A percentile compares a stretch with the other conserved stretches of the same genome.
These are phyloP conservation scores for Drosophila takahashii DNA, from an alignment of 1,140 invertebrate species.

Conservation along the genomic window DNA sequence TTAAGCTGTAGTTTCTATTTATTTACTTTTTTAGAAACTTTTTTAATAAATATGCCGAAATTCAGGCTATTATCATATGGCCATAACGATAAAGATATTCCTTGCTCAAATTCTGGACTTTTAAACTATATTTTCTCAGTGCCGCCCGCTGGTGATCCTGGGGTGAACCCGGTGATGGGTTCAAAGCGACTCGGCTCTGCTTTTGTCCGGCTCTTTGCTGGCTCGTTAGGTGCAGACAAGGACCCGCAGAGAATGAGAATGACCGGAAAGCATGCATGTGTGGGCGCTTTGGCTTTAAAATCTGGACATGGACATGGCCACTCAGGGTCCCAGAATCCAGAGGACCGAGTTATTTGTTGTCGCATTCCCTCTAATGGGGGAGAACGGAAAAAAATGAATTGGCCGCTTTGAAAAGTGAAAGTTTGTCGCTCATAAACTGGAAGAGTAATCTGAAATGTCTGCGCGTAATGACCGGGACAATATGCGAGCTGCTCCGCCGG, in stretches of 20 bases:
- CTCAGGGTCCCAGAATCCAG: constrained; percentile 14
- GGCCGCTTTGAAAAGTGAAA: constrained; percentile 50
- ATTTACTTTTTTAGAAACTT: no score
- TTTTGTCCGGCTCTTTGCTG: constrained; percentile 42
- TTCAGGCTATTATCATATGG: no score
- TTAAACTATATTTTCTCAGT: background rate
- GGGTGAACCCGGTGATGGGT: constrained; percentile 25
- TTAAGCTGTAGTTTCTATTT: no score
- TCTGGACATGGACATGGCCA: constrained; percentile 47
- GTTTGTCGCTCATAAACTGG: constrained; percentile 50
- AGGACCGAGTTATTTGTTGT: constrained; percentile 44
- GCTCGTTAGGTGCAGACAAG: constrained; percentile 68
- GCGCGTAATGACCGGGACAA: constrained; percentile 53
- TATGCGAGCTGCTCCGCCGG: constrained; percentile 25
- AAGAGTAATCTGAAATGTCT: constrained; percentile 55
- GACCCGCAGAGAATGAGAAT: constrained; percentile 48
- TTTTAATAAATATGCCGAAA: no score
- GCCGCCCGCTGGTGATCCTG: constrained; percentile 6
- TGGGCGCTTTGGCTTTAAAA: constrained; percentile 48
- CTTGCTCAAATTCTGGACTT: background rate
- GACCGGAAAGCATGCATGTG: constrained; percentile 53
- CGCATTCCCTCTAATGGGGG: background rate
- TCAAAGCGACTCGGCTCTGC: constrained; percentile 38
- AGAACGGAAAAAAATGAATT: constrained; percentile 25
- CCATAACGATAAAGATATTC: no score